Conservation (phyloP, 1,140 invertebrate species). For the Zaprionus inermis region DNA sequence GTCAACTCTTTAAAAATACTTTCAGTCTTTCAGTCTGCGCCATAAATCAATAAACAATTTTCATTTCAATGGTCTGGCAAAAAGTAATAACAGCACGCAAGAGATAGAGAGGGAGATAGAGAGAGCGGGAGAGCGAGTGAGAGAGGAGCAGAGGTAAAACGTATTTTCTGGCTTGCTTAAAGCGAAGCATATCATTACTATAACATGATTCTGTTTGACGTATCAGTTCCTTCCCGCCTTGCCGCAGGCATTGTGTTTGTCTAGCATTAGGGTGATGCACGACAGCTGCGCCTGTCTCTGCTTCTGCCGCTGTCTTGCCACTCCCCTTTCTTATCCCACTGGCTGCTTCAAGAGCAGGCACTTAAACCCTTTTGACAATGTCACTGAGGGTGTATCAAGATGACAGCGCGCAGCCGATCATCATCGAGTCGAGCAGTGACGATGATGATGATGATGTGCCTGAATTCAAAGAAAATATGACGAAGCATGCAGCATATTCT, state of each 20-base stretch:
- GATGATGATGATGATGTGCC: slow-evolving; percentile 70
- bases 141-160: neutral
- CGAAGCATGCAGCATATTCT: slow-evolving; percentile 8
- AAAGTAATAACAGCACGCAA: neutral
- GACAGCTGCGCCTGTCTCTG: slow-evolving; percentile 44
- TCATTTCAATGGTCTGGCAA: slow-evolving; percentile 15
- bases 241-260: slow-evolving; percentile 54
- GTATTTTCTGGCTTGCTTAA: slow-evolving; percentile 29
- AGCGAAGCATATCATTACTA: slow-evolving; percentile 47
- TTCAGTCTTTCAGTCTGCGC: slow-evolving; percentile 5
- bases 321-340: slow-evolving; percentile 35
- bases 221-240: slow-evolving; percentile 61
- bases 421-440: slow-evolving; percentile 25
- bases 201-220: slow-evolving; percentile 53
- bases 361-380: slow-evolving; percentile 82
- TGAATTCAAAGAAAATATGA: slow-evolving; percentile 66
- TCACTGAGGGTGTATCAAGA: slow-evolving; percentile 68
- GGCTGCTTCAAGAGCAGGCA: slow-evolving; percentile 69
- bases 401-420: slow-evolving; percentile 52
- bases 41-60: slow-evolving; percentile 36
- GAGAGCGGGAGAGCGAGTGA: neutral
- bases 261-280: slow-evolving; percentile 57
- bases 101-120: neutral
- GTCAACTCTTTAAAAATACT: neutral
- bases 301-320: slow-evolving; percentile 1